Evolutionary conservation across 2,113 vertebrate genomes (phyloP), one percentile per base, ranked within the genome.

Genomic region (Guaruba guarouba): DNA sequence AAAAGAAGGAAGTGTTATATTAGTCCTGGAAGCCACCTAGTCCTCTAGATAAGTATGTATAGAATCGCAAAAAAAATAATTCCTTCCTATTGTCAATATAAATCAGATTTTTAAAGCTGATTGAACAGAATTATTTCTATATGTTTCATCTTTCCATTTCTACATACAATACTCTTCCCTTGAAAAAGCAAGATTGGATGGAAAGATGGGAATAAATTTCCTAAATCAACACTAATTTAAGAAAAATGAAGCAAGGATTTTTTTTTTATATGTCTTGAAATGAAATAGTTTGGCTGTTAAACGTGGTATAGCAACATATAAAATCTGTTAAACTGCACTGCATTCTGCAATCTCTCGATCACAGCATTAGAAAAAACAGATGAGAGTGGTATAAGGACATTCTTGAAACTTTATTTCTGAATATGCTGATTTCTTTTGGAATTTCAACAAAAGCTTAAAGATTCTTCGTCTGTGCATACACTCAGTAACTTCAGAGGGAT

Each of bases 171-270:
- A 17, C 14, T 92, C 13, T 88, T 87, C 86, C 68, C 61, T 89
- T 69, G 44, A 91, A 92, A 91, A 86, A 29, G 6, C 13, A 93
- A 95, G 35, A 44, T 43, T 71, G 41, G 88, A 63, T 77, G 39
- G 31, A 76, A 67, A 12, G 35, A 51, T 67, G 33, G 37, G 41
- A 63, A 86, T 85, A 93, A 57, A 35, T 88, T 37, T 61, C 25
- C 37, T 95, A 87, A 94, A 78, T 89, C 74, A 86, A 74, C 29
- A 67, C 25, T 52, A 94, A 66, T 88, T 90, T 95, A 89, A 89
- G 63, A 75, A 13, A 87, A 39, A 22, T 71, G 51, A 39, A 25
- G 28, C 16, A 91, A 82, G 20, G 19, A 27, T 68, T 49, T 81
- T 71, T 86, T 63, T 86, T 67, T 66, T 3, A 1, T 68, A 29